Evolutionary conservation across 2,888 invertebrate species (phyloP).

Genomic region (Chloroclysta siterata): DNA sequence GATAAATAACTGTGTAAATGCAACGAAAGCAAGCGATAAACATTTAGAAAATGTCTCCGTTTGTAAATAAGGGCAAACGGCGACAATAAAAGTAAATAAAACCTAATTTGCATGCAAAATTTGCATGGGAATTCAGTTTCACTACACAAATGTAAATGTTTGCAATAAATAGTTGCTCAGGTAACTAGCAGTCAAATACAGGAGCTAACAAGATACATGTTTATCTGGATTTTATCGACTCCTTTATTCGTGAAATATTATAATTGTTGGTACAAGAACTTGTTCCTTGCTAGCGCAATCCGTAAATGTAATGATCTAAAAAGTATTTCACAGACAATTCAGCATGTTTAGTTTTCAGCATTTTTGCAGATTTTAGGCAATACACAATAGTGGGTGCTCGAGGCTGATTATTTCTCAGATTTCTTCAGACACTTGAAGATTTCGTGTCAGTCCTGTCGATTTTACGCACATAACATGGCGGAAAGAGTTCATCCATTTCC

Average conservation of each 20-base stretch:
- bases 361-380: too few species aligned
- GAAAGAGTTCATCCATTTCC: too few species aligned
- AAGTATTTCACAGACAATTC: too few species aligned
- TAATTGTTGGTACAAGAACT: conserved; percentile 12
- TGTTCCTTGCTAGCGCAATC: not conserved
- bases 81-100: conserved; percentile 29
- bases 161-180: conserved; percentile 25
- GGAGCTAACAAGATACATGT: conserved; percentile 31
- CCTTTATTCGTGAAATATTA: conserved; percentile 21
- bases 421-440: too few species aligned
- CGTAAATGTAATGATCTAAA: not conserved
- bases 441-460: too few species aligned
- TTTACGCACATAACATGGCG: too few species aligned
- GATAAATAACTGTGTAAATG: conserved; percentile 23
- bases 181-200: conserved; percentile 21
- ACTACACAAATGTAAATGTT: conserved; percentile 26
- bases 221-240: conserved; percentile 20
- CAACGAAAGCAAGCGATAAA: conserved; percentile 27
- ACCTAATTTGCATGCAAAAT: conserved; percentile 29
- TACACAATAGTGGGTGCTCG: too few species aligned
- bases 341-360: too few species aligned
- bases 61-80: conserved; percentile 26
- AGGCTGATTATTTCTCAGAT: too few species aligned
- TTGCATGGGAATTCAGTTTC: conserved; percentile 32
- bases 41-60: conserved; percentile 26